Base-by-base conservation (phyloP, 2,888 invertebrate genomes). In the Diaphora mendica region DNA sequence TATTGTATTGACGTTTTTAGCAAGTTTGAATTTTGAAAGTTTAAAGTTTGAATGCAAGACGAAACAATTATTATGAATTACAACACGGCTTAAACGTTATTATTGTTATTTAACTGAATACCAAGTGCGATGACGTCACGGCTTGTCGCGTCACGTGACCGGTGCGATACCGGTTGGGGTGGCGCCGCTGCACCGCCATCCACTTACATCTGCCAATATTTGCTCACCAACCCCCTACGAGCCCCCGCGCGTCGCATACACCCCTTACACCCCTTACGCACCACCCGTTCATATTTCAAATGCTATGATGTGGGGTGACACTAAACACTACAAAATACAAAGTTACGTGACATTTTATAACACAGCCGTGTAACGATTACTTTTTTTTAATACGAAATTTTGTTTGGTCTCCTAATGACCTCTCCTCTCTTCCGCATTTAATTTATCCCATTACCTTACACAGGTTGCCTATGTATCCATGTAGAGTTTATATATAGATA, bases 121-220 rank as follows among this genome's bases (percentile, higher is more conserved):
- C 74, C n/a, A 64, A 51, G 71, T 73, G 59, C 69, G 77, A 87
- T 94, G 94, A 94, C 94, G 93, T 91, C 92, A 93, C 90, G 92
- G 94, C 64, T 33, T 42, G 66, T 65, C 68, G 13, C 64, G 74
- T 74, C 70, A 76, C 75, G 72, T 76, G 75, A 76, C 84, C 84
- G 87, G 86, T 84, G 87, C 86, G 71, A 66, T 90, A 91, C 91
- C 91, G 91, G 88, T 89, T 81, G 48, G 77, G 74, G 77, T 74
- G 74, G 78, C 78, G 77, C 83, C 77, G 76, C 78, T 93, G 94
- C 94, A 91, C 91, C 89, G 87, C 96, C 96, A 96, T 96, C 96
- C 96, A 96, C 96, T 96, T 96, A 96, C 96, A 96, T 95, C 96
- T 94, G 96, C 96, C 96, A 96, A 96, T 96, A 96, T 96, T 96